Evolutionary conservation across 2,888 invertebrate genomes (phyloP), one percentile per base, ranked within the genome.

Genomic region (Macropis europaea): DNA sequence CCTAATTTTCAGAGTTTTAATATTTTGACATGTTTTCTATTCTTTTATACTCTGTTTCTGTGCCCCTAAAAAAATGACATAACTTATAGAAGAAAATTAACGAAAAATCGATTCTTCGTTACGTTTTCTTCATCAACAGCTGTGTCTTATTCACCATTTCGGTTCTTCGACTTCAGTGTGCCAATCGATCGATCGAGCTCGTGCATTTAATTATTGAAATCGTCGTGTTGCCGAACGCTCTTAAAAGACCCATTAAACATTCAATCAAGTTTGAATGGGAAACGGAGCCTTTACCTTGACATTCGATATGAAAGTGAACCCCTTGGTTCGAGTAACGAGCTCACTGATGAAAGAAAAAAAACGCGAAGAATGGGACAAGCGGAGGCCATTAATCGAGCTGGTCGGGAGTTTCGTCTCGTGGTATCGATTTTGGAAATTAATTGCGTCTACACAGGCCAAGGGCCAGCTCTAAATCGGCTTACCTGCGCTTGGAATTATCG

Each of bases 381-480:
- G 15, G 24, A 26, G 40, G 19, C 28, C 7, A 9, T 28, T 69
- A 64, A 64, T 45, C 38, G 34, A n/a, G 57, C 2, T 11, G 24
- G 22, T 34, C 3, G 26, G 13, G 36, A 62, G 57, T 67, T 74
- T 59, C 36, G 34, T 42, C 32, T 28, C 9, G n/a, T 70, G 67
- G 75, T 76, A 84, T 85, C 79, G 81, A 82, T 80, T 82, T 77
- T 63, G 80, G 76, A 82, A 86, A 86, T 86, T 84, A 86, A 86
- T 86, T 84, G 67, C 71, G 67, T 56, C 56, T n/a, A n/a, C 45
- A 53, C 38, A 34, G 59, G 42, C 67, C 75, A 22, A 54, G 59
- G 66, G 66, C 73, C 70, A 61, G 68, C 74, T n/a, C n/a, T 67
- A 83, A 85, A 86, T 86, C 85, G 83, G 85, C 81, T 86, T 85